Evolutionary conservation across 2,888 invertebrate species (phyloP).

Genomic region (Torymus auratus): DNA sequence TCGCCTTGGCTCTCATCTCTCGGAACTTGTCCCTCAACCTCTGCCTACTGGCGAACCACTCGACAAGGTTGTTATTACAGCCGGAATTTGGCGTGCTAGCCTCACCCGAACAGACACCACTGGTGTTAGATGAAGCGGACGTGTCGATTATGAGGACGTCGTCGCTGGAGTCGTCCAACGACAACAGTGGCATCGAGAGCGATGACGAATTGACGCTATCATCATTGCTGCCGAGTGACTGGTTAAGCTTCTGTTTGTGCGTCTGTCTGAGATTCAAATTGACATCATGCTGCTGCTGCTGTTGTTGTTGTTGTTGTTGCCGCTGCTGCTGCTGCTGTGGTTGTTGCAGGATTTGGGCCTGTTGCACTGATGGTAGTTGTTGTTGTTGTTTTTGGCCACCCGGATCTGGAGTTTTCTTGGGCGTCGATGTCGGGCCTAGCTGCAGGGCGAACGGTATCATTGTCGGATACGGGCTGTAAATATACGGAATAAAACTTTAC

Average conservation of each 20-base stretch:
- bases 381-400: background rate
- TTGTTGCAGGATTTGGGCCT: background rate
- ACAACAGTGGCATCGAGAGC: conserved; percentile 4
- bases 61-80: background rate
- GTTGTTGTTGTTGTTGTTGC: too few species aligned
- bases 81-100: too few species aligned
- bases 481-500: too few species aligned
- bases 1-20: conserved; percentile 64
- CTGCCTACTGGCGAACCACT: conserved; percentile 19
- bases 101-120: too few species aligned
- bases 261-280: too few species aligned
- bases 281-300: too few species aligned
- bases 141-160: background rate
- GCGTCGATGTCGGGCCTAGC: background rate
- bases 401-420: conserved; percentile 1
- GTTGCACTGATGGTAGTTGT: background rate
- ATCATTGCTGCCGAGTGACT: too few species aligned
- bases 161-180: background rate
- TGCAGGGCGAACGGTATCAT: conserved; percentile 17
- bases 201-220: too few species aligned
- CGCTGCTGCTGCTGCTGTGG: too few species aligned
- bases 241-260: too few species aligned
- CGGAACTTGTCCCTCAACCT: conserved; percentile 33
- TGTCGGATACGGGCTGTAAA: conserved; percentile 27
- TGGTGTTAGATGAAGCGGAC: background rate